A percentile compares a stretch with the other conserved stretches of the same genome.
These are phyloP conservation scores for Tylochromis polylepis DNA, from an alignment of 2,113 vertebrate genomes.

Conservation along the genomic window DNA sequence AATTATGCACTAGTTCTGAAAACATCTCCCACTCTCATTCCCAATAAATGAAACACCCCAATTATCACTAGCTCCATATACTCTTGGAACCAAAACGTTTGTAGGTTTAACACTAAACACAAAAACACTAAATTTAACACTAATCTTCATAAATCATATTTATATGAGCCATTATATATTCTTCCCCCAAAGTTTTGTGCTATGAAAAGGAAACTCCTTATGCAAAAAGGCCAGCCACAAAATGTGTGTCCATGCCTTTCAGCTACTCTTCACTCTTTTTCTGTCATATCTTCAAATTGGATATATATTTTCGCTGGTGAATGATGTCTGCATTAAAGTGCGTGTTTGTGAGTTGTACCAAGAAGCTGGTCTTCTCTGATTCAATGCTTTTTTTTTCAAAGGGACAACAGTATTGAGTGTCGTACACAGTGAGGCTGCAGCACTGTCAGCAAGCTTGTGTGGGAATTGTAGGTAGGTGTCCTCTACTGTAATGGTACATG, in stretches of 20 bases:
- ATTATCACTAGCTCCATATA: too few relatives aligned
- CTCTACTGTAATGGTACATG: background rate
- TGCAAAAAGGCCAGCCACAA: background rate
- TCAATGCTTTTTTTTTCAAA: background rate
- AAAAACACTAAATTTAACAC: background rate
- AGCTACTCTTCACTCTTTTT: background rate
- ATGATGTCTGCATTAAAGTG: background rate
- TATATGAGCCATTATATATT: background rate
- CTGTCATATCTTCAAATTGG: background rate
- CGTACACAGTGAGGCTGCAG: background rate
- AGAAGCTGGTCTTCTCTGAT: background rate
- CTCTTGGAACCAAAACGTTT: too few relatives aligned
- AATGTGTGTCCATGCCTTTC: background rate
- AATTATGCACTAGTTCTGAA: background rate
- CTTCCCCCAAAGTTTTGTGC: background rate
- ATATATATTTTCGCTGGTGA: background rate
- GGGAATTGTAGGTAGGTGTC: background rate
- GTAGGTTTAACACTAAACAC: background rate
- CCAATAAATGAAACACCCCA: too few relatives aligned
- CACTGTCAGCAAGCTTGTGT: background rate
- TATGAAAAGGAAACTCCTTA: background rate
- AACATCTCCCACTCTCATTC: too few relatives aligned
- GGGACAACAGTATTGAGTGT: background rate
- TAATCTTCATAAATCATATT: background rate
- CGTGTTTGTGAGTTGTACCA: background rate